These are phyloP conservation scores for Zootoca vivipara DNA, from an alignment of 2,113 vertebrate species.

Conservation along the genomic window DNA sequence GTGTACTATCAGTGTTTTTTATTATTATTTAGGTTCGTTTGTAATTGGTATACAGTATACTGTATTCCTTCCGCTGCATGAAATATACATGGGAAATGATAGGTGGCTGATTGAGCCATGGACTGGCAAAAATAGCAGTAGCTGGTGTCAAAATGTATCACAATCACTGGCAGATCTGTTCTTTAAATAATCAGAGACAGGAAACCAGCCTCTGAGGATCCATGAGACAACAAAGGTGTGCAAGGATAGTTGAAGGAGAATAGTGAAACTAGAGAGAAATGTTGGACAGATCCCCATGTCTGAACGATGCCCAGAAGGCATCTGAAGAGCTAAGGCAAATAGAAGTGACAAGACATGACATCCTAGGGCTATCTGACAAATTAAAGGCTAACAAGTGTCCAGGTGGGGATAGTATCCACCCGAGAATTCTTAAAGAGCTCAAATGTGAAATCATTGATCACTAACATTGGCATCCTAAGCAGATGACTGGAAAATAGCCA, in stretches of 20 bases:
- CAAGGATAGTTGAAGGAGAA: not conserved
- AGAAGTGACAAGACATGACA: not conserved
- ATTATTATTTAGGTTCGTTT: not conserved
- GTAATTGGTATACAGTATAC: not conserved
- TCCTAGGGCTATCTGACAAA: not conserved
- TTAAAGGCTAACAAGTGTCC: not conserved
- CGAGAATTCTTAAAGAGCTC: not conserved
- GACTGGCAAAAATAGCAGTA: constrained; percentile 11
- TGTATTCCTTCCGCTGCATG: constrained; percentile 1
- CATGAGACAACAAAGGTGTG: not conserved
- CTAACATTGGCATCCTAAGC: not conserved
- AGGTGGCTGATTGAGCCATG: constrained; percentile 20
- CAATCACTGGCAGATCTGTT: not conserved
- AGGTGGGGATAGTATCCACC: not conserved
- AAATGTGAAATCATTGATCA: not conserved
- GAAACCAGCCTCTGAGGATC: not conserved
- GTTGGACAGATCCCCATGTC: not conserved
- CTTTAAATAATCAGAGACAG: constrained; percentile 4
- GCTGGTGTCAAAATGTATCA: constrained; percentile 32
- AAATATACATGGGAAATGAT: not conserved
- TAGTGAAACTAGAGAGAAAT: not conserved
- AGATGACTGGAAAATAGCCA: not conserved
- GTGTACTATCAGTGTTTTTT: not conserved
- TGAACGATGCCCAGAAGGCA: not conserved
- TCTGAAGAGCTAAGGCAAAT: not conserved